phyloP scores from a whole-genome alignment of 2,888 invertebrate genomes.

The Sinodicranocentrus sp. region DNA sequence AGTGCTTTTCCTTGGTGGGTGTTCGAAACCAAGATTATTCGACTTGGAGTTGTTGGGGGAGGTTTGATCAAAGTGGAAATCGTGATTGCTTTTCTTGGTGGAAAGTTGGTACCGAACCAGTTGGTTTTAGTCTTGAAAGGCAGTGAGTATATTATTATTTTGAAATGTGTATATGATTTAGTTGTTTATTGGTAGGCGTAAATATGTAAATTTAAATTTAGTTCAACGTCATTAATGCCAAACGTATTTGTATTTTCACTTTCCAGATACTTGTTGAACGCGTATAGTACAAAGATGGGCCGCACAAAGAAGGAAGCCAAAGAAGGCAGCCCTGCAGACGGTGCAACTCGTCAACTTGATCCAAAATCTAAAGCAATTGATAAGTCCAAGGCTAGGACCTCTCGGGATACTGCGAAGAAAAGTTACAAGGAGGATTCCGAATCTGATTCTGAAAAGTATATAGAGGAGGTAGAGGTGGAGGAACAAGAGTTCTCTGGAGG shows the following conservation, averaged over 20 bases:
- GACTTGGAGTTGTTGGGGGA: no score
- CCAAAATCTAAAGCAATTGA: slow-evolving; percentile 58
- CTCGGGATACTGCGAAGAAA: slow-evolving; percentile 61
- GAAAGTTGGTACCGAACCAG: no score
- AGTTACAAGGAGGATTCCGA: slow-evolving; percentile 69
- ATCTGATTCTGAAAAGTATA: slow-evolving; percentile 57
- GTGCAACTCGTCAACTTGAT: slow-evolving; percentile 48
- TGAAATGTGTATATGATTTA: no score
- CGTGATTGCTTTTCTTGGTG: no score
- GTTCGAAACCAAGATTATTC: no score
- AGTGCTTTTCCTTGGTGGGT: no score
- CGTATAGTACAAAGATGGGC: slow-evolving; percentile 58
- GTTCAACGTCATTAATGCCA: no score
- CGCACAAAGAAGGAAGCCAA: slow-evolving; percentile 65
- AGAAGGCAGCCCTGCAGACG: slow-evolving; percentile 45
- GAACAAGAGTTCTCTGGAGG: slow-evolving; percentile 63
- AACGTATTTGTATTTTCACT: background rate
- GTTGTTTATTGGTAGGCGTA: no score
- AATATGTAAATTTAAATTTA: no score
- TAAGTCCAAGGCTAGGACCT: slow-evolving; percentile 55
- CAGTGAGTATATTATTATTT: no score
- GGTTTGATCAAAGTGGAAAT: no score
- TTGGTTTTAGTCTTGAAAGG: no score
- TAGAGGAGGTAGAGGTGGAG: slow-evolving; percentile 46
- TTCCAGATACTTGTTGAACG: background rate